Evolutionary conservation across 2,113 vertebrate genomes (phyloP), one percentile per base, ranked within the genome.

Genomic region (Dissostichus mawsoni): DNA sequence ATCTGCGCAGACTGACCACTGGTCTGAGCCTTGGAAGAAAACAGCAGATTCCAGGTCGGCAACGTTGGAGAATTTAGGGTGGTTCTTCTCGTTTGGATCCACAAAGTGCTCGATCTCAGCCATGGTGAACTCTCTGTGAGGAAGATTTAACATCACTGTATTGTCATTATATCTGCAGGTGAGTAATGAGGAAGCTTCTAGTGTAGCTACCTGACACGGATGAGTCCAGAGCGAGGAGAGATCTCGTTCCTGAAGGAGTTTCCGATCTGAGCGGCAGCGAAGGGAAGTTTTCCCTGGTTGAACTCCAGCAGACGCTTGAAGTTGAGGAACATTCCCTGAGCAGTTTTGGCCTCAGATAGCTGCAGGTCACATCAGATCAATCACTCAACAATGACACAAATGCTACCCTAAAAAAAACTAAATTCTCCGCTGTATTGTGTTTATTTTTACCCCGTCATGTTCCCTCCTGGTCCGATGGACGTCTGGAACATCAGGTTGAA

Each of bases 401-500:
- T 41, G 36, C 36, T 8, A 41, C 5, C 36, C 36, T 7, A 7
- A 36, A 36, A 0, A 36, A 7, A 8, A 8, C 36, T 4, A 41
- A 41, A 41, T 41, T 0, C 0, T 41, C 36, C 7, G 8, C 36
- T 8, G 5, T 8, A 41, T 41, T 41, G 8, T 41, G 36, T 8
- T 41, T 41, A 5, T 8, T 41, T 8, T 41, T 69, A 99, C 98
- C 98, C 98, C 80, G 96, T 91, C 97, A 98, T 99, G 89, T 98
- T 99, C 57, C 98, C 98, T 76, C 97, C 97, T 12, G 98, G 98
- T 14, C 98, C 98, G 52, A 99, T 99, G 91, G 97, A 98, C 23
- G 98, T 99, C 95, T 97, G 96, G 92, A 99, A 99, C 98, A 99
- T 99, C 85, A 99, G 95, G 90, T 99, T 99, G 94, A 99, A 99